Base-by-base conservation (phyloP, 1,140 invertebrate genomes). In the Andricus grossulariae region DNA sequence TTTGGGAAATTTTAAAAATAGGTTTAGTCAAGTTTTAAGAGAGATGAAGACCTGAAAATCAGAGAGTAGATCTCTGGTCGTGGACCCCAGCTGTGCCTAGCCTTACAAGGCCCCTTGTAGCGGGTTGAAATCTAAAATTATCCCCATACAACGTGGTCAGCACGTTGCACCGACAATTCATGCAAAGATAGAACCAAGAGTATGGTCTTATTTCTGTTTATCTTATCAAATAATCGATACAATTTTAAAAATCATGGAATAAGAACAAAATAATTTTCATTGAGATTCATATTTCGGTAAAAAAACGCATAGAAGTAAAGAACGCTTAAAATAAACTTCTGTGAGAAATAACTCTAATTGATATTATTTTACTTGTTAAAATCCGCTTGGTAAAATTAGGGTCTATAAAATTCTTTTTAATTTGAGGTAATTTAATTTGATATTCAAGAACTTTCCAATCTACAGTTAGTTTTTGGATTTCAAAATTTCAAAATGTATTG, bases 91-190 rank as follows among this genome's bases (percentile, higher is more conserved):
- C 57, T 60, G 57, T 76, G 74, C 66, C 80, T 82, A 78, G 76
- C 81, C 81, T 78, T 82, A 82, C 81, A 82, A 80, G 81, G 79
- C 55, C 79, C 77, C 81, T n/a, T 21, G 51, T 4, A 60, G 57
- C 25, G 21, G 21, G 18, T 55, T 60, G 21, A 32, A 60, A 13
- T 60, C 25, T 19, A 60, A 60, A 60, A 60, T 60, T 21, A 60
- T 15, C 57, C 57, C 57, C 25, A 25, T 21, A 60, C 21, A 60
- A 60, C 21, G 21, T 60, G 57, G 19, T 60, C 13, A 60, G 13
- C 57, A 60, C 57, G 25, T 60, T 60, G 57, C 57, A 6, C 15
- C 25, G 21, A 60, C 39, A 11, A 32, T 60, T 60, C 25, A 60
- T 15, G 15, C 15, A 32, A 60, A 60, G 19, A 60, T 60, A 60